phyloP scores from a whole-genome alignment of 2,888 invertebrate genomes.

The Physocephala rufipes region DNA sequence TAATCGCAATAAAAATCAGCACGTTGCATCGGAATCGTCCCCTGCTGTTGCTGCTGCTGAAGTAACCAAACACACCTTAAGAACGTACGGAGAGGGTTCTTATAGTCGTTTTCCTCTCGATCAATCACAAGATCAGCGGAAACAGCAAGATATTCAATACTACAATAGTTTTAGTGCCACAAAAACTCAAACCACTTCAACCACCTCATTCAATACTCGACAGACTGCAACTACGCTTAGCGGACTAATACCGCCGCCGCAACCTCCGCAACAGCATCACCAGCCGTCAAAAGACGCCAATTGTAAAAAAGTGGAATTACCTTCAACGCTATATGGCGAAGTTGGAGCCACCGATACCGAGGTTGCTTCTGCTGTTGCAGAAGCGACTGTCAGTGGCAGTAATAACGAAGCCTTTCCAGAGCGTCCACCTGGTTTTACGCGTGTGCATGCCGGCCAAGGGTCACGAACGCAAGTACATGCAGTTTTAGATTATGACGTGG shows the following conservation, averaged over 20 bases:
- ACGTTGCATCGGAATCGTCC: too few relatives aligned
- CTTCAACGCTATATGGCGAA: constrained; percentile 50
- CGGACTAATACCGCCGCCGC: constrained; percentile 37
- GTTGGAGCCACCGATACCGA: constrained; percentile 39
- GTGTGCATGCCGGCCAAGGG: constrained; percentile 70
- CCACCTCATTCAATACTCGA: constrained; percentile 51
- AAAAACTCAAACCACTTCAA: constrained; percentile 49
- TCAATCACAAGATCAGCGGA: constrained; percentile 31
- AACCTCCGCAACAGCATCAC: constrained; percentile 36
- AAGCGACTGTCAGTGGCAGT: constrained; percentile 40
- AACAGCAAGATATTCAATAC: constrained; percentile 49
- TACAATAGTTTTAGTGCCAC: constrained; percentile 56
- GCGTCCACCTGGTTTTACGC: constrained; percentile 73
- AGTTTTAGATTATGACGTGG: constrained; percentile 65
- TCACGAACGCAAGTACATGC: constrained; percentile 67
- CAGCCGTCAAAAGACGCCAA: constrained; percentile 27
- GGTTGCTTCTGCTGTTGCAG: constrained; percentile 44
- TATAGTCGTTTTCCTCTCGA: constrained; percentile 54
- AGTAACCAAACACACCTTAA: constrained; percentile 44
- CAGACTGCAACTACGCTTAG: constrained; percentile 41
- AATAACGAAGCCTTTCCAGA: constrained; percentile 64
- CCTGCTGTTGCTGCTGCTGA: constrained; percentile 43
- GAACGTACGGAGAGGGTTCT: constrained; percentile 61
- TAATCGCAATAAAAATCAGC: constrained; percentile 24
- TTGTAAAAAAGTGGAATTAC: constrained; percentile 44